A percentile compares a stretch with the other conserved stretches of the same genome.
Conservation (phyloP, 2,797 vertebrate genomes). For the Sarcoramphus papa region DNA sequence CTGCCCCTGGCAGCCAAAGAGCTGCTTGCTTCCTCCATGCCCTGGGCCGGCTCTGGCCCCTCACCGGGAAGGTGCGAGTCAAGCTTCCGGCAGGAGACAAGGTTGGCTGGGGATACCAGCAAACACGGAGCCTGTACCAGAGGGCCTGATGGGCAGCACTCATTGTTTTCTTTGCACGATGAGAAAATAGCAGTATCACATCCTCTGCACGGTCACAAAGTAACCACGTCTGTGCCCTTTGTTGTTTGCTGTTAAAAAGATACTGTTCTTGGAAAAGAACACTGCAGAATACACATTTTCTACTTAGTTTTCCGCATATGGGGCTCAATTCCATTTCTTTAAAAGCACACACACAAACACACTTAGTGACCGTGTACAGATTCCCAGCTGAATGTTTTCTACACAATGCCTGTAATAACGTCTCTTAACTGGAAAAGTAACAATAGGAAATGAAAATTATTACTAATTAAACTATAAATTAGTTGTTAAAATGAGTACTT, state of each 20-base stretch:
- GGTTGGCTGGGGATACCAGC: neutral
- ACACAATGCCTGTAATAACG: neutral
- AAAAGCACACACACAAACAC: neutral
- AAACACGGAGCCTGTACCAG: neutral
- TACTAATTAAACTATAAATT: neutral
- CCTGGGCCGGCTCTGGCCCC: neutral
- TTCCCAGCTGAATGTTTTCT: neutral
- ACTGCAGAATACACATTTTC: neutral
- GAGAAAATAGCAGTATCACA: neutral
- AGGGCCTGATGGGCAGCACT: neutral
- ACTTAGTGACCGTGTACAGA: neutral
- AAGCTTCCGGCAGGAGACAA: neutral
- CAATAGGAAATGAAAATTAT: neutral
- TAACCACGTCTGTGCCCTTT: neutral
- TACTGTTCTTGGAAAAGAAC: neutral
- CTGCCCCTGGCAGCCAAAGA: neutral
- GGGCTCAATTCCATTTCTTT: neutral
- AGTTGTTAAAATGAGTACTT: neutral
- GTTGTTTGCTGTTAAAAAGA: neutral
- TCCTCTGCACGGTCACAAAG: neutral
- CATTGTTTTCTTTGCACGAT: neutral
- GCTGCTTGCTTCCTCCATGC: neutral
- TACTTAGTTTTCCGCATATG: neutral
- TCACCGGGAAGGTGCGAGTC: accelerated
- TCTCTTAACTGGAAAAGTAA: neutral